These are phyloP conservation scores for Diaprepes abbreviatus DNA, from an alignment of 2,888 invertebrate genomes.

Conservation along the genomic window DNA sequence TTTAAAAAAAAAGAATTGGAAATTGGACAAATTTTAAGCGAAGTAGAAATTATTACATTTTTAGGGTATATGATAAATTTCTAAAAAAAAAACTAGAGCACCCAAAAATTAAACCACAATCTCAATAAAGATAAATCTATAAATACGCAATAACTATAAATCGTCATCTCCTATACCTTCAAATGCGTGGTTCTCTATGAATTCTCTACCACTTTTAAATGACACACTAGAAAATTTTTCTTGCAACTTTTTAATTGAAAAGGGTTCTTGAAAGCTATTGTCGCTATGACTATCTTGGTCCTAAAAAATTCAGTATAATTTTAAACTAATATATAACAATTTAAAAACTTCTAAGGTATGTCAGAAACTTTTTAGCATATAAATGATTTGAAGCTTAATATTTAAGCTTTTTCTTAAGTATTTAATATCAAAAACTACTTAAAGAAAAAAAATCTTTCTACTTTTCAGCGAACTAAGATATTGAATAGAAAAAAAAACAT, in stretches of 20 bases:
- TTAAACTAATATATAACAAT: conserved; percentile 7
- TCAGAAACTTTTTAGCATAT: too few species aligned
- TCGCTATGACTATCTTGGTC: conserved; percentile 30
- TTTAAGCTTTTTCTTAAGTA: too few species aligned
- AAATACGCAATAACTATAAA: conserved; percentile 69
- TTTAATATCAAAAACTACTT: too few species aligned
- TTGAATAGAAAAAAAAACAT: too few species aligned
- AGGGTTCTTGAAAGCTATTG: conserved; percentile 70
- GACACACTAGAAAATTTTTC: conserved; percentile 81
- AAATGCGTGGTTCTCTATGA: conserved; percentile 92
- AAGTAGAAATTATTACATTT: neutral
- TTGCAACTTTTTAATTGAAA: conserved; percentile 82
- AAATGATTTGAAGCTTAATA: too few species aligned
- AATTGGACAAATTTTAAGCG: neutral
- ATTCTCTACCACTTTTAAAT: conserved; percentile 78
- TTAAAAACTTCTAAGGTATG: too few species aligned
- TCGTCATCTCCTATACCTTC: conserved; percentile 97
- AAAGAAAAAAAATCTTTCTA: too few species aligned
- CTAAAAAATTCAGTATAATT: conserved; percentile 23
- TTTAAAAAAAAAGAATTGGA: too few species aligned
- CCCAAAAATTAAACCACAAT: conserved; percentile 51
- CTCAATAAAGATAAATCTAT: conserved; percentile 39
- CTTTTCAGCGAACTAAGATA: too few species aligned
- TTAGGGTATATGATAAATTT: conserved; percentile 20
- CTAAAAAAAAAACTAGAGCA: conserved; percentile 51